Conservation (phyloP, 1,140 invertebrate genomes). For the Trigoniulus corallinus region DNA sequence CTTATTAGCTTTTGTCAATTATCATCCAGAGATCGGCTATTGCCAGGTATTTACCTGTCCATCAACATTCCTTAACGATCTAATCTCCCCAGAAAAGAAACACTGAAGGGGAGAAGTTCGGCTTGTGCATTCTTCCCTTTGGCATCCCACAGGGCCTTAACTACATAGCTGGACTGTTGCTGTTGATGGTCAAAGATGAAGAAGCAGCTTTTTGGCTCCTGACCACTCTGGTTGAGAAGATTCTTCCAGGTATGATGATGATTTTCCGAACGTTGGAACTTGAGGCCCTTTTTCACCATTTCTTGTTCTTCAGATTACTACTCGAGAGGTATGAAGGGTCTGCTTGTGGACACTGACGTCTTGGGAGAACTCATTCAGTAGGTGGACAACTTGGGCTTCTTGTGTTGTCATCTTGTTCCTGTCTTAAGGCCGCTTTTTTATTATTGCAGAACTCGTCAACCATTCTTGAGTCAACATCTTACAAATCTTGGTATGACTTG, state of each 20-base stretch:
- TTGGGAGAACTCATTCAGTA: conserved; percentile 61
- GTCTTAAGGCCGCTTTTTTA: conserved; percentile 42
- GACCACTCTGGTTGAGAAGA: conserved; percentile 56
- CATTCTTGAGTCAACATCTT: conserved; percentile 59
- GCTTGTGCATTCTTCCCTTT: conserved; percentile 8
- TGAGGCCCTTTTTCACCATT: background rate
- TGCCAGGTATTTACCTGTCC: conserved; percentile 57
- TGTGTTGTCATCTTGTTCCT: conserved; percentile 5
- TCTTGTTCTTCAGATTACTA: no score
- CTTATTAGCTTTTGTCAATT: conserved; percentile 70
- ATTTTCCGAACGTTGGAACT: conserved; percentile 1
- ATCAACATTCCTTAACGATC: background rate
- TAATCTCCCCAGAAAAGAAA: no score
- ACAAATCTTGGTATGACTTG: conserved; percentile 58
- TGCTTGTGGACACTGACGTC: conserved; percentile 71
- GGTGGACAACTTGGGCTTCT: conserved; percentile 11
- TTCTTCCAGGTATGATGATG: conserved; percentile 40
- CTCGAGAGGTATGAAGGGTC: conserved; percentile 65
- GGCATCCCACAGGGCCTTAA: conserved; percentile 50
- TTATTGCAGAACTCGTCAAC: conserved; percentile 18
- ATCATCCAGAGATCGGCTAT: conserved; percentile 71
- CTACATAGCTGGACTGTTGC: conserved; percentile 71
- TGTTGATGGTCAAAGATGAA: conserved; percentile 71
- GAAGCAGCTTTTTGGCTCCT: conserved; percentile 82
- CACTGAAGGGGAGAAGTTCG: background rate